Base-by-base conservation (phyloP, 2,888 invertebrate species). In the Spilarctia lutea region DNA sequence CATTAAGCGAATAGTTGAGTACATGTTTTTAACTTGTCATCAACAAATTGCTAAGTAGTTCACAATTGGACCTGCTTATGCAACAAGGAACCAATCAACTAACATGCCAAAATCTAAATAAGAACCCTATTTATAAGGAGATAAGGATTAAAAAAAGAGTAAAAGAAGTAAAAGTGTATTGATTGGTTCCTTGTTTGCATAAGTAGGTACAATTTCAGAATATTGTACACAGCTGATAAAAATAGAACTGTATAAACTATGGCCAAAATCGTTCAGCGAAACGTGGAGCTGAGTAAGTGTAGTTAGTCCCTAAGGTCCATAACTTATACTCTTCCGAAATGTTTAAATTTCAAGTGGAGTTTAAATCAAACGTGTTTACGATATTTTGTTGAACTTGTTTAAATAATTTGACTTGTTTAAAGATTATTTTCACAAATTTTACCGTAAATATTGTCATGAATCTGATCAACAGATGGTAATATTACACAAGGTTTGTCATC, bases 391-490 rank as follows among this genome's bases (percentile, higher is more conserved):
- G 11, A 11, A 39, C 11, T 10, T 39, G 39, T 39, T 16, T 1
- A 56, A 4, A 72, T 72, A 18, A n/a, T 27, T 27, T 72, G 39
- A 65, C 71, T 66, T 18, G 20, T 67, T 33, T 39, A 27, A 33
- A 68, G 45, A 73, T 56, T 45, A 45, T 45, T 33, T 27, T 42
- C 68, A 75, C 27, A 56, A 56, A n/a, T 42, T 65, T 42, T 39
- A 35, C n/a, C 24, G 35, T 39, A n/a, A 27, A 30, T 42, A 65
- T 45, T 72, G 65, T 72, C 65, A 30, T 30, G 18, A 63, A 48
- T 42, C 52, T 56, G 60, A 56, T 74, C 33, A 70, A 20, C 18
- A 66, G 45, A 56, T 20, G 69, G 30, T 66, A n/a, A 63, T 63
- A 63, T 63, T 30, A 30, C 68, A 67, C n/a, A 68, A 16, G 18